Base-by-base conservation (phyloP, 2,888 invertebrate species). In the Imbricaverruca yamaguchii region DNA sequence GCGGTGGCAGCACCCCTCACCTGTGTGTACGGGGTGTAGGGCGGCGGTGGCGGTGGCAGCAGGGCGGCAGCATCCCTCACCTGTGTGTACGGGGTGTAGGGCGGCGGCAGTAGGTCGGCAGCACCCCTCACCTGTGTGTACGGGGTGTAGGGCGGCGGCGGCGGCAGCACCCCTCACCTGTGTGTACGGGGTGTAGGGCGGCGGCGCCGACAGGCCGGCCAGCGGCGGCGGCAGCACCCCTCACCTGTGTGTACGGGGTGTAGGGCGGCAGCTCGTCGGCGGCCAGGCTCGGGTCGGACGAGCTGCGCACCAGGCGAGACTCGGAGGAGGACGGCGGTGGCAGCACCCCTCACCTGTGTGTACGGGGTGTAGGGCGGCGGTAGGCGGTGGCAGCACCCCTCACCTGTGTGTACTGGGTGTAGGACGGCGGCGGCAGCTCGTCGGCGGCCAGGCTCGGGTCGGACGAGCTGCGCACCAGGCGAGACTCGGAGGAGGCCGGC, bases 361-460 rank as follows among this genome's bases (percentile, higher is more conserved):
- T 84, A 85, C 85, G 81, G 85, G 85, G 65, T 85, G 85, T 67
- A 83, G 84, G 83, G 84, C 85, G 56, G 89, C 8, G n/a, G 65
- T 23, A 65, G 65, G 95, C 82, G 96, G 96, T 83, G 96, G 93
- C 69, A 92, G 90, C 59, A 56, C 61, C 63, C 18, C 79, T 84
- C 91, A 92, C 80, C 85, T 86, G 82, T 86, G 86, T 77, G 85
- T 85, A 65, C 87, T 87, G 67, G 84, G 23, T 74, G 74, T 74
- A 74, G 74, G 53, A 53, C 74, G 74, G 81, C 23, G 6, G 86
- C 86, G 53, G 82, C 81, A 67, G 74, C 86, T 96, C 95, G 86
- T 94, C 94, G 84, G 96, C 96, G 84, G 96, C 96, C 86, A 97
- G 94, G 86, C 96, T 96, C 80, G 96, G 97, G 89, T 97, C 97